Evolutionary conservation across 2,888 invertebrate genomes (phyloP), one percentile per base, ranked within the genome.

Genomic region (Calliscelio sp.): DNA sequence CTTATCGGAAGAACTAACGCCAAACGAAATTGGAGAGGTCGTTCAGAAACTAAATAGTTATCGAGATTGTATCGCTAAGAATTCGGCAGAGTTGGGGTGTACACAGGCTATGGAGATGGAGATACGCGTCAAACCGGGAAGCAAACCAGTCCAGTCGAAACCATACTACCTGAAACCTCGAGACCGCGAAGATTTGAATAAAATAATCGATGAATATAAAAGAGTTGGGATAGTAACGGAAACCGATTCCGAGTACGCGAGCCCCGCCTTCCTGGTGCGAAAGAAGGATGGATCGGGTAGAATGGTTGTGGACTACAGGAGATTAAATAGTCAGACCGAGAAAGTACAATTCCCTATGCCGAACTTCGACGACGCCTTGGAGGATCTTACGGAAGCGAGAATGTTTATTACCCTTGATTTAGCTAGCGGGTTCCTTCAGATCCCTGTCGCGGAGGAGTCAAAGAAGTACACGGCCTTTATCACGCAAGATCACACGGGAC

Each of bases 91-190:
- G 28, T 20, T 81, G 8, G 81, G 81, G 10, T 41, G 24, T 7
- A 77, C 84, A 2, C 53, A 70, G 49, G 61, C 20, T 22, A 63
- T 81, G 0, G 41, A 14, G 4, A 85, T 83, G 77, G 80, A 80
- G 18, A 82, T 85, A 0, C 35, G 70, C 11, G 25, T 66, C 10
- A 49, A 59, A 14, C 32, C 70, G 0, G 41, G 63, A 16, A 22
- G 38, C 7, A 35, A 38, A n/a, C 51, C 66, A 1, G 61, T 85
- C 2, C 18, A 28, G 2, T 10, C 22, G 7, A 79, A 82, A 49
- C 80, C 86, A 1, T 86, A 83, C 51, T 25, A 51, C 22, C 18
- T 81, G 18, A 61, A 59, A 24, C 25, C 68, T 32, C 24, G 35
- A 20, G 57, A 57, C 14, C 10, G 57, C 1, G 57, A 7, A 32